These are phyloP conservation scores for Colossoma macropomum DNA, from an alignment of 2,113 vertebrate genomes.

Conservation along the genomic window DNA sequence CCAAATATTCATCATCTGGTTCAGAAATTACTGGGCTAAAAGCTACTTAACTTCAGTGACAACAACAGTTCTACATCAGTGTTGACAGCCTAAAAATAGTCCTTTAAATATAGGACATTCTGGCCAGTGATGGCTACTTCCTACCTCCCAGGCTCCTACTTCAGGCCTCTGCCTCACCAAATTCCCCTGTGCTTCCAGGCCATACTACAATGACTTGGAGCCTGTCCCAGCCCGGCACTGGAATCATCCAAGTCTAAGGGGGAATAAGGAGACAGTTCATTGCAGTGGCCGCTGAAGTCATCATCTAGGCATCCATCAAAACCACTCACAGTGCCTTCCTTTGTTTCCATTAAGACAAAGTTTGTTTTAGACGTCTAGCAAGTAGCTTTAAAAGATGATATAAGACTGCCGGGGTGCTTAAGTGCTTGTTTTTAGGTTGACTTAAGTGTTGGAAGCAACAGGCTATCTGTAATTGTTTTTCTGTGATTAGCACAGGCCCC, in stretches of 20 bases:
- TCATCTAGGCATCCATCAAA: slow-evolving; percentile 71
- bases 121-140: slow-evolving; percentile 1
- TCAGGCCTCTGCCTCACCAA: not conserved
- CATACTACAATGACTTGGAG: slow-evolving; percentile 62
- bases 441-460: not conserved
- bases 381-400: not conserved
- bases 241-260: slow-evolving; percentile 63
- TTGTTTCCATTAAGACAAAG: slow-evolving; percentile 70
- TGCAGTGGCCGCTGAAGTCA: slow-evolving; percentile 73
- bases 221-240: slow-evolving; percentile 72
- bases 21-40: not conserved
- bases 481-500: no score
- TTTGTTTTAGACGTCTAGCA: slow-evolving; percentile 67
- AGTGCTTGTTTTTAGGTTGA: not conserved
- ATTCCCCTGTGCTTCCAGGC: slow-evolving; percentile 32
- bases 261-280: slow-evolving; percentile 78
- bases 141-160: not conserved
- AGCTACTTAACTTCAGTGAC: not conserved
- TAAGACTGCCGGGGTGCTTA: not conserved
- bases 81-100: not conserved
- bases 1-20: not conserved
- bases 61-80: not conserved
- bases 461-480: not conserved
- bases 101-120: not conserved
- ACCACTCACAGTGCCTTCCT: slow-evolving; percentile 65